A percentile compares a stretch with the other conserved stretches of the same genome.
phyloP scores from a whole-genome alignment of 2,113 vertebrate genomes.

The Cyanistes caeruleus region DNA sequence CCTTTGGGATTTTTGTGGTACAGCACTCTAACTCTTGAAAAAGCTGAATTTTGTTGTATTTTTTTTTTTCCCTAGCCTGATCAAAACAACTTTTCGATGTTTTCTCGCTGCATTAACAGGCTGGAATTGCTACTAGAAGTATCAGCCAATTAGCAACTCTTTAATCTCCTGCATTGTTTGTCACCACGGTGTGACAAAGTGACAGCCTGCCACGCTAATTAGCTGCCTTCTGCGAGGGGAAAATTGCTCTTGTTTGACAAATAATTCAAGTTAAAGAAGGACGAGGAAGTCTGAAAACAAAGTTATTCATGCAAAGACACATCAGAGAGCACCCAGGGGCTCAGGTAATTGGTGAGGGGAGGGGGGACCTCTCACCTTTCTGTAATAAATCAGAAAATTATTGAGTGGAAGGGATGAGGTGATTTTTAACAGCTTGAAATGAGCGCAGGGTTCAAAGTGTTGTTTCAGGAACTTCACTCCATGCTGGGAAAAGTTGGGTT shows the following conservation, averaged over 20 bases:
- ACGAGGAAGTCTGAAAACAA: neutral
- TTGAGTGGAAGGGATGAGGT: neutral
- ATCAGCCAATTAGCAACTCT: constrained; percentile 63
- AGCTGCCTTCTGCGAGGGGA: constrained; percentile 27
- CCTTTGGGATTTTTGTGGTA: neutral
- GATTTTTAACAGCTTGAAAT: neutral
- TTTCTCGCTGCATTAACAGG: constrained; percentile 23
- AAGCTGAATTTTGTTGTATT: neutral
- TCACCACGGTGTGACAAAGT: constrained; percentile 47
- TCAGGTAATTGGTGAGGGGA: neutral
- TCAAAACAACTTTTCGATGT: constrained; percentile 35
- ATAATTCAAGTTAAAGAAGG: constrained; percentile 32
- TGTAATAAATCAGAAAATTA: neutral
- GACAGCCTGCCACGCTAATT: constrained; percentile 43
- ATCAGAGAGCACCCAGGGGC: neutral
- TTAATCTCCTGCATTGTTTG: constrained; percentile 60
- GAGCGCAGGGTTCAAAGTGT: neutral
- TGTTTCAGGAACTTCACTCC: neutral
- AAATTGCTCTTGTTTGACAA: constrained; percentile 62
- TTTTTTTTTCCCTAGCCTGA: neutral
- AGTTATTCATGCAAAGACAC: neutral
- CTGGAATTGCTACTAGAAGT: constrained; percentile 41
- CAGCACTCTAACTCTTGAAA: neutral
- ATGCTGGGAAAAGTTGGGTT: neutral
- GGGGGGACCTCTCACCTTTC: neutral